Evolutionary conservation across 2,797 vertebrate species (phyloP), one percentile per base, ranked within the genome.

Genomic region (Chrysolophus pictus): DNA sequence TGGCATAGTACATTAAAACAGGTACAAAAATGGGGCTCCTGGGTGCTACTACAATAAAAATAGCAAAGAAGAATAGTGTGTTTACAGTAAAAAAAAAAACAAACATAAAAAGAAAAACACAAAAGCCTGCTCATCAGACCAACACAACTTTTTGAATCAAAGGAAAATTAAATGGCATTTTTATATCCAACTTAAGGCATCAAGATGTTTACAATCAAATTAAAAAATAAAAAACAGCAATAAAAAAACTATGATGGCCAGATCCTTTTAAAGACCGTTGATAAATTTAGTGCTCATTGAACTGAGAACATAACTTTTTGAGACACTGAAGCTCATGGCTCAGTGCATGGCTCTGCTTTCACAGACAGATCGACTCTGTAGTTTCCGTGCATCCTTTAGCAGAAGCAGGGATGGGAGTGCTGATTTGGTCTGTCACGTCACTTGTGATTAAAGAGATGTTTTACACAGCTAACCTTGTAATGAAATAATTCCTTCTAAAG

Each of bases 151-250:
- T 90, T 71, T 49, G 19, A 59, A 73, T 73, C 33, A 46, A n/a
- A 73, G 31, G 18, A 46, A 73, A 35, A 59, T 35, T 46, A 73
- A 59, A 58, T 29, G 41, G 11, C 35, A 22, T 35, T 58, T n/a
- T 59, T 44, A 59, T 11, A 42, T 35, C n/a, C 55, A 46, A 21
- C 17, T 58, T 59, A 46, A 35, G 33, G 24, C 41, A 33, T 46
- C 31, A 35, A 28, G 41, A 35, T 24, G 24, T 87, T 11, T 47
- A 80, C 39, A 65, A 29, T 24, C n/a, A 47, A 88, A 87, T 49
- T 90, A 82, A 84, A 92, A 93, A 76, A 9, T 28, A 63, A 82
- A 91, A 90, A 79, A 60, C 6, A 63, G 8, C 47, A 42, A n/a
- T 47, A 71, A 75, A 84, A 75, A 70, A n/a, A 0, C 1, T 23